Percentiles rank a stretch among this genome's conserved stretches.
Conservation (phyloP, 2,888 invertebrate species). For the Monopis laevigella region DNA sequence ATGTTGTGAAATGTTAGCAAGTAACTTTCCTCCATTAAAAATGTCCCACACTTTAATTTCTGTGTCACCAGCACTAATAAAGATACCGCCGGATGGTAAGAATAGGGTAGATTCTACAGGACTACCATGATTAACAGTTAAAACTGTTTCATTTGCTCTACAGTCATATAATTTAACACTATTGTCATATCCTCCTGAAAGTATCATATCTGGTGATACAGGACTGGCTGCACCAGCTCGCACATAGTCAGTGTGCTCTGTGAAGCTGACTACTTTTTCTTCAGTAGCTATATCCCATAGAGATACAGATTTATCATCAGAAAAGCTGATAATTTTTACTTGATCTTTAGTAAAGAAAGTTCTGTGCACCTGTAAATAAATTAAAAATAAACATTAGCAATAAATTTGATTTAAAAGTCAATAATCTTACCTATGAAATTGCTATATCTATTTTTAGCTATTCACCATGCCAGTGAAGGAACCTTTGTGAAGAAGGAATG, state of each 20-base stretch:
- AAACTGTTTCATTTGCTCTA: constrained; percentile 73
- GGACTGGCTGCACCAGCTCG: constrained; percentile 85
- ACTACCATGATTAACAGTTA: constrained; percentile 85
- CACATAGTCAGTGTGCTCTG: constrained; percentile 82
- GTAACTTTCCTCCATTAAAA: constrained; percentile 83
- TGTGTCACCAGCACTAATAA: constrained; percentile 91
- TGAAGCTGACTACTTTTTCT: constrained; percentile 71
- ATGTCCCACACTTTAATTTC: constrained; percentile 95
- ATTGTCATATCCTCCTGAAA: constrained; percentile 92
- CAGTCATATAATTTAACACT: constrained; percentile 88
- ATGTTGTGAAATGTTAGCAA: constrained; percentile 89
- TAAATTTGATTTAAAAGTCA: too few species aligned
- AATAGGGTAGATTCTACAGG: constrained; percentile 91
- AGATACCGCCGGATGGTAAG: constrained; percentile 88
- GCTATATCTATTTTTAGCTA: too few species aligned
- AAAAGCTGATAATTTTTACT: constrained; percentile 83
- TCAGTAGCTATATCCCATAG: constrained; percentile 95
- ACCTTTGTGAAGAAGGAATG: too few species aligned
- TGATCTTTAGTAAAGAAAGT: constrained; percentile 84
- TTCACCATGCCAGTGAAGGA: too few species aligned
- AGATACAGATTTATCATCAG: constrained; percentile 87
- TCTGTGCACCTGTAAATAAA: constrained; percentile 78
- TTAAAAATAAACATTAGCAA: too few species aligned
- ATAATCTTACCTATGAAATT: too few species aligned
- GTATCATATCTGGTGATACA: constrained; percentile 76